phyloP scores from a whole-genome alignment of 2,797 vertebrate species.

The Microctenopoma stevenorrisi region DNA sequence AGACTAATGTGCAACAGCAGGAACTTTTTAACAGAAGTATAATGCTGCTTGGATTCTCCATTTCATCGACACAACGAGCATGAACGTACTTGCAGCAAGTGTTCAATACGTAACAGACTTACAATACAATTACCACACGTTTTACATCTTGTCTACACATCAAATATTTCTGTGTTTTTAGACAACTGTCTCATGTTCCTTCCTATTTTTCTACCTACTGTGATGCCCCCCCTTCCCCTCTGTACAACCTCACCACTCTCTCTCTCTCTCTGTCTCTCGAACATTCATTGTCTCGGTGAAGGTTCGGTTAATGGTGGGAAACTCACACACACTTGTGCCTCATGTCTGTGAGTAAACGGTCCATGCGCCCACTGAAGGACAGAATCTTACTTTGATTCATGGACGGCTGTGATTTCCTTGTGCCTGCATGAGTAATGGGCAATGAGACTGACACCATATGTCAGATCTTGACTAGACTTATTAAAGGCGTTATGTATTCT shows the following conservation, averaged over 20 bases:
- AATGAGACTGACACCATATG: conserved; percentile 24
- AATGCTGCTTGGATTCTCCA: neutral
- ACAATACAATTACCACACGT: neutral
- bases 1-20: conserved; percentile 1
- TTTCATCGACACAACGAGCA: neutral
- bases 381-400: conserved; percentile 23
- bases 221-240: conserved; percentile 20
- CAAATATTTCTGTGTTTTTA: neutral
- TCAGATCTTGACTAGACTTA: conserved; percentile 29
- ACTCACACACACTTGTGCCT: conserved; percentile 17
- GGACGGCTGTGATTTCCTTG: conserved; percentile 35
- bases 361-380: conserved; percentile 55
- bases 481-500: conserved; percentile 34
- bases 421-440: conserved; percentile 16
- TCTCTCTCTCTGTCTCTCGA: conserved; percentile 12
- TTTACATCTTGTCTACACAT: too few species aligned
- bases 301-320: conserved; percentile 54
- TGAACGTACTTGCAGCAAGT: neutral
- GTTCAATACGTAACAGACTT: neutral
- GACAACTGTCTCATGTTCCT: too few species aligned
- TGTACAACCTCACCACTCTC: conserved; percentile 3
- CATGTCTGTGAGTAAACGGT: conserved; percentile 42
- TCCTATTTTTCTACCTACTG: conserved; percentile 2
- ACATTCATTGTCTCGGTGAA: conserved; percentile 63
- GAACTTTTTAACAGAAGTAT: neutral